Evolutionary conservation across 2,888 invertebrate species (phyloP).

Genomic region (Neelides folsomi): DNA sequence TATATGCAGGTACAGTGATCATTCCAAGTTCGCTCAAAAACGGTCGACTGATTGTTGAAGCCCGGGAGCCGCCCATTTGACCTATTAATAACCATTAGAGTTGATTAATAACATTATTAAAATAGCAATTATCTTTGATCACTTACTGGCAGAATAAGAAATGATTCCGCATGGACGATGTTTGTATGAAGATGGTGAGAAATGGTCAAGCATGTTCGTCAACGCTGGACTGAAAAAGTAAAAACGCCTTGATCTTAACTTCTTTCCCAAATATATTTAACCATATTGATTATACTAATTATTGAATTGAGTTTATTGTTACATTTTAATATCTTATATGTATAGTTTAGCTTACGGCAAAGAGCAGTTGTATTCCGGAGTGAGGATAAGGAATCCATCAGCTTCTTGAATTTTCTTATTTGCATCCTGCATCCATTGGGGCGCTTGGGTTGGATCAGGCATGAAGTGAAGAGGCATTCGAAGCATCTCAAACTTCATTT

Average conservation of each 20-base stretch:
- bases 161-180: constrained; percentile 37
- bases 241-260: too few species aligned
- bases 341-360: constrained; percentile 33
- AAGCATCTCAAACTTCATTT: constrained; percentile 36
- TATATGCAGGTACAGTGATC: constrained; percentile 19
- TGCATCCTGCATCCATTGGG: constrained; percentile 34
- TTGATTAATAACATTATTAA: not conserved
- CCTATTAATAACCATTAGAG: constrained; percentile 16
- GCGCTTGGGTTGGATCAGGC: constrained; percentile 33
- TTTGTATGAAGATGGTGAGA: constrained; percentile 37
- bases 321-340: too few species aligned
- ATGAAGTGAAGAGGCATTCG: constrained; percentile 35
- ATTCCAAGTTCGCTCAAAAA: constrained; percentile 32
- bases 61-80: constrained; percentile 30
- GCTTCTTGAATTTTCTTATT: constrained; percentile 35
- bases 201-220: constrained; percentile 40
- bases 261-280: too few species aligned
- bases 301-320: too few species aligned
- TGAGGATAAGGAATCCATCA: constrained; percentile 39
- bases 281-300: too few species aligned
- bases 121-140: not conserved
- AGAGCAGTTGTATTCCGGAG: constrained; percentile 39
- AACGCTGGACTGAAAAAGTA: constrained; percentile 36
- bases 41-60: constrained; percentile 25
- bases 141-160: constrained; percentile 36